Evolutionary conservation across 2,113 vertebrate species (phyloP).

Genomic region (Origma solitaria): DNA sequence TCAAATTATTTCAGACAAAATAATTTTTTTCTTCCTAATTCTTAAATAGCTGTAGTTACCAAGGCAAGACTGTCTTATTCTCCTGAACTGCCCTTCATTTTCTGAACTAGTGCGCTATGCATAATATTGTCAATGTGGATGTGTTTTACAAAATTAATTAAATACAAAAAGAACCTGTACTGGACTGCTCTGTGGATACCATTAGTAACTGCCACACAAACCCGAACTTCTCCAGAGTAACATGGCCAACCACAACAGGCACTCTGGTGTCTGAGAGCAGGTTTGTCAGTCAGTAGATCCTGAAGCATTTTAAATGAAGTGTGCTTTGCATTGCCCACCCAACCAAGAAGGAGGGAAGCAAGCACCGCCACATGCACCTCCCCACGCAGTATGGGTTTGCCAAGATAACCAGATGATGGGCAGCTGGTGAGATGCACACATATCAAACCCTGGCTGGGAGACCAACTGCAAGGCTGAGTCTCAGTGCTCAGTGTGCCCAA

Average conservation of each 20-base stretch:
- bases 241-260: not conserved
- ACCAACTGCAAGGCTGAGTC: not conserved
- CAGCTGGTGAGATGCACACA: not conserved
- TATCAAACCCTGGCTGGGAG: not conserved
- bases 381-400: not conserved
- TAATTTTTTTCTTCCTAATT: not conserved
- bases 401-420: not conserved
- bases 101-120: fast-evolving
- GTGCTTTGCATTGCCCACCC: not conserved
- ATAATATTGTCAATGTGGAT: not conserved
- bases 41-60: not conserved
- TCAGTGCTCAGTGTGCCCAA: not conserved
- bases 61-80: not conserved
- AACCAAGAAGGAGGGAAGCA: not conserved
- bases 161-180: not conserved
- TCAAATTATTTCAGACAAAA: slow-evolving; percentile 17
- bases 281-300: not conserved
- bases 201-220: not conserved
- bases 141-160: not conserved
- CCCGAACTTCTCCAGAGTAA: not conserved
- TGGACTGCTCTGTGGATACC: not conserved
- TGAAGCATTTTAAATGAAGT: not conserved
- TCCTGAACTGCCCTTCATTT: not conserved
- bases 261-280: fast-evolving
- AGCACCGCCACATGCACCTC: not conserved